Base-by-base conservation (phyloP, 2,888 invertebrate species). In the Nemotelus pantherinus region DNA sequence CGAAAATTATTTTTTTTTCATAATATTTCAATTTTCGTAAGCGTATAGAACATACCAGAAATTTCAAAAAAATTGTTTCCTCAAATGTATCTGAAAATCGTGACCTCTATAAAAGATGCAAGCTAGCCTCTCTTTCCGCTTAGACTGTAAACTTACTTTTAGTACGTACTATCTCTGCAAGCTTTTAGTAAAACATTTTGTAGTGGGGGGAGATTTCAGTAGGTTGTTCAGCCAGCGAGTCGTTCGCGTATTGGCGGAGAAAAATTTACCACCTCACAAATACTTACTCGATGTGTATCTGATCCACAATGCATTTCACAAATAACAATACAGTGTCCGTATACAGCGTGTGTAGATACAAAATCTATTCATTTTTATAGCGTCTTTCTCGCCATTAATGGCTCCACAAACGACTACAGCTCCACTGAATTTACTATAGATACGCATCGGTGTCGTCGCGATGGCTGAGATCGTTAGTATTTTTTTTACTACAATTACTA, bases 401-500 rank as follows among this genome's bases (percentile, higher is more conserved):
- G 41, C 55, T 45, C 41, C 63, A 10, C 53, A 9, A 50, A 55
- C 70, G 5, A 55, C 70, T 43, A 70, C 70, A 45, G 39, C 48
- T 39, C 25, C 53, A 9, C 53, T 5, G 41, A 43, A 41, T 55
- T 70, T 70, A 70, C 70, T 68, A 68, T 50, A 25, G 70, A 53
- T 70, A 70, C 70, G 70, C 70, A 70, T 47, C 43, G n/a, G 43
- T 70, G 67, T 5, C 53, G 45, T 53, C 53, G 53, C 55, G 4
- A 43, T 63, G 63, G 63, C 50, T 70, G 41, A 10, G 25, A 55
- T 43, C 25, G 53, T 10, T 70, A 44, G 55, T 70, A 3, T 4
- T 70, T 70, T 70, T 68, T 70, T 70, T 70, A 70, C 70, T 70
- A 70, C 70, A 7, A 39, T 70, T 70, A 70, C 70, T 70, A 70